Evolutionary conservation across 2,113 vertebrate genomes (phyloP).

Genomic region (Albula goreensis): DNA sequence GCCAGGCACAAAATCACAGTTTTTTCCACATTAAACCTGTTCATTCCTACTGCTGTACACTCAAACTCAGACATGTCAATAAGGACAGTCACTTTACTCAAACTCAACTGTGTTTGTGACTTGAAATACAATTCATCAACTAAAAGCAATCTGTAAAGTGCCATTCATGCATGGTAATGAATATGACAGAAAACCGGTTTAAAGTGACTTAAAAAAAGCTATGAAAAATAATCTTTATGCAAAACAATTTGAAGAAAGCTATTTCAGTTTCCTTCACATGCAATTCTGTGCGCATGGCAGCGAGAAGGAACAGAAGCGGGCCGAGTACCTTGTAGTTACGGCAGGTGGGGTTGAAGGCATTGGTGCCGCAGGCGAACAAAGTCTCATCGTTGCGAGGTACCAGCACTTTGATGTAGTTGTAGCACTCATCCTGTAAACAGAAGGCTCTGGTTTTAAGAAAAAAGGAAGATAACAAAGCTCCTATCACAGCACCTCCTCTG

Average conservation of each 20-base stretch:
- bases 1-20: not conserved
- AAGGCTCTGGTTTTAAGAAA: slow-evolving; percentile 41
- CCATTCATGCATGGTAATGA: not conserved
- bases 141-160: not conserved
- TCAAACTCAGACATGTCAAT: no score
- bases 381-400: slow-evolving; percentile 81
- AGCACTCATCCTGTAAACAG: slow-evolving; percentile 82
- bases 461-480: not conserved
- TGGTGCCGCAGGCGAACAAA: slow-evolving; percentile 88
- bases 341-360: slow-evolving; percentile 90
- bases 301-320: not conserved
- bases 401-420: slow-evolving; percentile 95
- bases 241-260: not conserved
- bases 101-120: not conserved
- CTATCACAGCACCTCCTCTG: slow-evolving; percentile 3
- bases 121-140: not conserved
- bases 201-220: not conserved
- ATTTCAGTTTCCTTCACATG: not conserved
- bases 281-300: not conserved
- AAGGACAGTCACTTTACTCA: not conserved
- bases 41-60: not conserved
- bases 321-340: slow-evolving; percentile 84
- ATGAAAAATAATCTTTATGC: not conserved
- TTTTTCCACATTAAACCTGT: not conserved
- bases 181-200: not conserved